phyloP scores from a whole-genome alignment of 2,797 vertebrate genomes.

The Chelon auratus region DNA sequence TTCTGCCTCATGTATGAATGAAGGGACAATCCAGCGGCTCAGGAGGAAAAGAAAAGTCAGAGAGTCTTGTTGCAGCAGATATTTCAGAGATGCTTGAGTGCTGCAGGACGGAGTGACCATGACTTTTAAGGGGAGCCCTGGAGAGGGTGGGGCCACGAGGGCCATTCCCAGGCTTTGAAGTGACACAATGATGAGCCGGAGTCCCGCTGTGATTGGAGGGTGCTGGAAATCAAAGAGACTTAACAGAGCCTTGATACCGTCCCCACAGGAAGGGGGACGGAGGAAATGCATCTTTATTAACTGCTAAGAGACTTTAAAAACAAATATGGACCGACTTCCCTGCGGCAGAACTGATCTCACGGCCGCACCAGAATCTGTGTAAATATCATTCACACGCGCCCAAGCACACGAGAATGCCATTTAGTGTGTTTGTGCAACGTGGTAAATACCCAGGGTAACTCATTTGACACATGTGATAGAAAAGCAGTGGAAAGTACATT shows the following conservation, averaged over 20 bases:
- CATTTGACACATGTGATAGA: slow-evolving; percentile 22
- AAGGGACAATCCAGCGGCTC: slow-evolving; percentile 50
- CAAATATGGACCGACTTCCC: slow-evolving; percentile 83
- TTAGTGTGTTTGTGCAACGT: slow-evolving; percentile 62
- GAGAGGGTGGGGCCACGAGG: slow-evolving; percentile 79
- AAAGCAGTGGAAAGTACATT: slow-evolving; percentile 11
- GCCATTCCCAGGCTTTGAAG: slow-evolving; percentile 87
- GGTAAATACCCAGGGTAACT: slow-evolving; percentile 27
- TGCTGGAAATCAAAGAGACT: slow-evolving; percentile 90
- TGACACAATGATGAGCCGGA: slow-evolving; percentile 82
- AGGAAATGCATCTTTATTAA: slow-evolving; percentile 92
- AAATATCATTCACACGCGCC: slow-evolving; percentile 61
- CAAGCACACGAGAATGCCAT: slow-evolving; percentile 34
- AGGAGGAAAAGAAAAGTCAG: slow-evolving; percentile 21
- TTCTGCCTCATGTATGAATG: slow-evolving; percentile 24
- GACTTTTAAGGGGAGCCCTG: slow-evolving; percentile 81
- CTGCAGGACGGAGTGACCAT: slow-evolving; percentile 62
- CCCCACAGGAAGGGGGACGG: slow-evolving; percentile 91
- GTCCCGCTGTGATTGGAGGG: slow-evolving; percentile 83
- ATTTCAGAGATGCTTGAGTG: slow-evolving; percentile 54
- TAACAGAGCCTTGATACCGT: slow-evolving; percentile 93
- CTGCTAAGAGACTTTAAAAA: slow-evolving; percentile 92
- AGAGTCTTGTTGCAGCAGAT: slow-evolving; percentile 37
- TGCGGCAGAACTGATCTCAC: slow-evolving; percentile 51
- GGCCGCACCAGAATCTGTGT: slow-evolving; percentile 64